Evolutionary conservation across 2,888 invertebrate genomes (phyloP), one percentile per base, ranked within the genome.

Genomic region (Phymatocera aterrima): DNA sequence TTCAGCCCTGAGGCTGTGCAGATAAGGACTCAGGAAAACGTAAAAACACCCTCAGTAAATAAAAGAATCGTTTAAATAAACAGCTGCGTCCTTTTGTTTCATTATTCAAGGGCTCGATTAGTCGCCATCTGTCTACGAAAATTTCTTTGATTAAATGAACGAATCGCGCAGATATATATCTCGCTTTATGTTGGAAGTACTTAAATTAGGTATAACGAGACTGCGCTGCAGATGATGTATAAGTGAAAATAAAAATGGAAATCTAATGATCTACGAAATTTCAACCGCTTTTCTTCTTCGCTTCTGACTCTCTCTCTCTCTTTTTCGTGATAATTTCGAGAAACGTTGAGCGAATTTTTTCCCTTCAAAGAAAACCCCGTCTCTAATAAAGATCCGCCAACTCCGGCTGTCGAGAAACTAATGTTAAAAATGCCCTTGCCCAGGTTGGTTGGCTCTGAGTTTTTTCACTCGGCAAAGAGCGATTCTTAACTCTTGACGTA

Each of bases 401-500:
- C 68, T 46, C 21, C 43, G 15, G 6, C 3, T 43, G 68, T 10
- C 2, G 24, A 46, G 21, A n/a, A 43, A 68, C 24, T 46, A 68
- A 24, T 46, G 43, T 18, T 68, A 28, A 28, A 46, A 68, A 46
- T 40, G 24, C 18, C 37, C 64, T 12, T 12, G n/a, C 6, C n/a
- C 18, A 10, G 46, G 4, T n/a, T 24, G 54, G 15, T 10, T 12
- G 68, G 28, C 3, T 68, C 28, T 10, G 68, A 43, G 46, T 68
- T 65, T 68, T 34, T 70, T 68, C 68, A 43, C 68, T 68, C 46
- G 51, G 31, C n/a, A 51, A 51, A 51, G 48, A 72, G 51, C 48
- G 72, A 72, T 72, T 72, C 72, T 72, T 51, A 51, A 72, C 72
- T 72, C 72, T n/a, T 72, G 51, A 51, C 48, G 72, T 72, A 51